Evolutionary conservation across 2,888 invertebrate genomes (phyloP).

Genomic region (Dilophus febrilis): DNA sequence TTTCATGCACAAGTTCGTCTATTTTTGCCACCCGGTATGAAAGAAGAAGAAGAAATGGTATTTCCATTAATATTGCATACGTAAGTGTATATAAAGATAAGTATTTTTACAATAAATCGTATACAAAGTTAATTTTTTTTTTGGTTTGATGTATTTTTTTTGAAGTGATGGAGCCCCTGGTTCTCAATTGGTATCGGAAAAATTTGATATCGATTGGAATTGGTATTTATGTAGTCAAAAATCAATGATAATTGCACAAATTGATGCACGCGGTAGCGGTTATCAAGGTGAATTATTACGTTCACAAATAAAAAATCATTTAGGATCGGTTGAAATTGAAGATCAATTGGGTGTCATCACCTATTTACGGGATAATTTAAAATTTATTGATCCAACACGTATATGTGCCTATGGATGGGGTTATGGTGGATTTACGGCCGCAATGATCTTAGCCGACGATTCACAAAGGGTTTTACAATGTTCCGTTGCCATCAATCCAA

Average conservation of each 20-base stretch:
- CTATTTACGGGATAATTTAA: conserved; percentile 61
- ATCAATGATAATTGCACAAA: conserved; percentile 71
- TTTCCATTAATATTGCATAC: conserved; percentile 68
- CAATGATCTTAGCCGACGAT: conserved; percentile 64
- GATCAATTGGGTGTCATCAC: conserved; percentile 55
- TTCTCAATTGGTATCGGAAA: conserved; percentile 66
- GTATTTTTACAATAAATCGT: not conserved
- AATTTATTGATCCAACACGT: conserved; percentile 63
- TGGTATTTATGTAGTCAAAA: conserved; percentile 68
- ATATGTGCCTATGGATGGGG: conserved; percentile 75
- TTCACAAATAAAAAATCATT: conserved; percentile 53
- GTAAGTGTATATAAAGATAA: conserved; percentile 37
- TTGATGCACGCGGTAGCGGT: conserved; percentile 78
- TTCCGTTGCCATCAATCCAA: conserved; percentile 71
- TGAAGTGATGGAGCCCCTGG: conserved; percentile 63
- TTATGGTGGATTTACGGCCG: conserved; percentile 74
- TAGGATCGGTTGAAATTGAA: conserved; percentile 58
- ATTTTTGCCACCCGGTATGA: conserved; percentile 63
- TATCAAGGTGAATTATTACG: conserved; percentile 61
- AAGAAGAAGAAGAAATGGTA: conserved; percentile 66
- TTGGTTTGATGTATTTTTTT: conserved; percentile 5
- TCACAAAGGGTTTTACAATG: conserved; percentile 62
- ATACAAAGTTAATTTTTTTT: not conserved
- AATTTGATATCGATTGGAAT: conserved; percentile 65
- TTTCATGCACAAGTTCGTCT: conserved; percentile 60